A percentile compares a stretch with the other conserved stretches of the same genome.
Evolutionary conservation across 2,797 vertebrate genomes (phyloP).

Genomic region (Cyclura pinguis): DNA sequence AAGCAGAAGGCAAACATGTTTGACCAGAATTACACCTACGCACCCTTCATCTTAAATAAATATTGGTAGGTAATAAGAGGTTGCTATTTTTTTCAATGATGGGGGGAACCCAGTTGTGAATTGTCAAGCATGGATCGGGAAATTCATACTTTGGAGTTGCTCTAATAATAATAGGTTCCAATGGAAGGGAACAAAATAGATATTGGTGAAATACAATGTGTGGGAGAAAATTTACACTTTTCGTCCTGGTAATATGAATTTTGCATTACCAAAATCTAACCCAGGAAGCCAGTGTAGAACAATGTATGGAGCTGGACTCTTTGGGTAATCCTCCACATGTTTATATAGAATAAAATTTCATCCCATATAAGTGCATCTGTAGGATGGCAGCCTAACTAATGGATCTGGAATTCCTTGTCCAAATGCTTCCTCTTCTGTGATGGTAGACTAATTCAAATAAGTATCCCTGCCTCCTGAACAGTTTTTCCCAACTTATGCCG

Average conservation of each 20-base stretch:
- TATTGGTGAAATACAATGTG: no score
- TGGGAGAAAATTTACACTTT: not conserved
- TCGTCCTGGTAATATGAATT: not conserved
- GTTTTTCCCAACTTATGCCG: not conserved
- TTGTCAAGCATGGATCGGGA: not conserved
- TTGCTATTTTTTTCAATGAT: not conserved
- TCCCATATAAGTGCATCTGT: not conserved
- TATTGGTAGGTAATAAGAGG: not conserved
- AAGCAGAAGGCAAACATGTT: conserved; percentile 23
- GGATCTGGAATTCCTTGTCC: not conserved
- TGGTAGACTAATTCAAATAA: not conserved
- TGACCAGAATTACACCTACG: conserved; percentile 1
- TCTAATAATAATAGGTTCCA: not conserved
- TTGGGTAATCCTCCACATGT: not conserved
- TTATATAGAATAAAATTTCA: not conserved
- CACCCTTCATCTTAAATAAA: conserved; percentile 17
- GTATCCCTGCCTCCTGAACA: not conserved
- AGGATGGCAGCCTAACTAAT: not conserved
- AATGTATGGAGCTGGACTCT: not conserved
- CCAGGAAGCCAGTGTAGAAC: not conserved
- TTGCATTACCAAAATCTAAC: not conserved
- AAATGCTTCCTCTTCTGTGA: not conserved
- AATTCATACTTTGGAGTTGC: not conserved
- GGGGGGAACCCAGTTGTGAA: not conserved
- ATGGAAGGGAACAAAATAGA: not conserved